Evolutionary conservation across 2,797 vertebrate species (phyloP).

Genomic region (Chaetophractus vellerosus): DNA sequence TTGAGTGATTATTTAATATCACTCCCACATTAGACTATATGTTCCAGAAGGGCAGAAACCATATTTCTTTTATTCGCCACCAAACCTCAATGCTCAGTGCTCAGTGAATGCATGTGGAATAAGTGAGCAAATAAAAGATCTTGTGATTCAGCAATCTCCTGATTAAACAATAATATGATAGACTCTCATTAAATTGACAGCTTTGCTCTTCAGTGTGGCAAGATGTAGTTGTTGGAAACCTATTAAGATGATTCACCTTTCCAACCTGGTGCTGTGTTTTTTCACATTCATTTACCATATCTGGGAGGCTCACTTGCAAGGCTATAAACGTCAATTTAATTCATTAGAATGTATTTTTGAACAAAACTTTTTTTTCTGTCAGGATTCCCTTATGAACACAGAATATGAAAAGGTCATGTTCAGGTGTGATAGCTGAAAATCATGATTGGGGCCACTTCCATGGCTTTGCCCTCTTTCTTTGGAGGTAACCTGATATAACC

Average conservation of each 20-base stretch:
- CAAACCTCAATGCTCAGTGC: background rate
- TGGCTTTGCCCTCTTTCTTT: conserved; percentile 69
- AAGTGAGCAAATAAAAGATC: conserved; percentile 22
- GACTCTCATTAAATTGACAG: conserved; percentile 20
- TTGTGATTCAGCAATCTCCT: conserved; percentile 24
- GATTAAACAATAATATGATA: background rate
- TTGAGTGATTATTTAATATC: conserved; percentile 17
- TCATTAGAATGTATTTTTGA: conserved; percentile 63
- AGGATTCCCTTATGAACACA: conserved; percentile 45
- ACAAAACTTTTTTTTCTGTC: conserved; percentile 45
- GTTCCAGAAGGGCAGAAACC: background rate
- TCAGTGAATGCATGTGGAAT: conserved; percentile 49
- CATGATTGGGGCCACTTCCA: background rate
- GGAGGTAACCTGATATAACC: conserved; percentile 10
- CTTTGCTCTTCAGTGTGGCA: conserved; percentile 31
- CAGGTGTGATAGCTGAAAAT: conserved; percentile 46
- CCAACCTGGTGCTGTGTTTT: conserved; percentile 9
- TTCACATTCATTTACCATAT: background rate
- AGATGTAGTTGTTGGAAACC: conserved; percentile 24
- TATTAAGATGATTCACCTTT: conserved; percentile 32
- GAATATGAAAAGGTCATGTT: conserved; percentile 23
- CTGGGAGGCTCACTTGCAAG: conserved; percentile 30
- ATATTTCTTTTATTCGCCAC: conserved; percentile 53
- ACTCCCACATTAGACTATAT: background rate
- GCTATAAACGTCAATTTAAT: conserved; percentile 66